Evolutionary conservation across 2,113 vertebrate species (phyloP).

Genomic region (Melanerpes aurifrons): DNA sequence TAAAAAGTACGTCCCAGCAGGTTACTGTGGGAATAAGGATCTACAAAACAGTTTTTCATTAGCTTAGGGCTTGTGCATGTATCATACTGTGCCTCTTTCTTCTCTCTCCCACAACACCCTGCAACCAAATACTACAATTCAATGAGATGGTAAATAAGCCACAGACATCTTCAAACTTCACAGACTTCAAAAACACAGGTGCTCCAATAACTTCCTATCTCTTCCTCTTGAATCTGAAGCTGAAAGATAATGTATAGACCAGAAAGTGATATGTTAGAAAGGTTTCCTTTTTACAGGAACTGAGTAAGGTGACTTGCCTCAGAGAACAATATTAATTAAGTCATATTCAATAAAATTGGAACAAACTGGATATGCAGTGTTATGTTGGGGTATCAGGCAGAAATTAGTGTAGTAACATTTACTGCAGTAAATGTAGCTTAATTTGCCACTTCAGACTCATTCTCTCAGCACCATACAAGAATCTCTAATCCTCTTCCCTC

Average conservation of each 20-base stretch:
- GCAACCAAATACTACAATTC: conserved; percentile 52
- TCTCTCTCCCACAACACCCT: conserved; percentile 34
- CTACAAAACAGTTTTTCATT: conserved; percentile 44
- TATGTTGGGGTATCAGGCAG: not conserved
- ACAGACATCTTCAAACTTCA: not conserved
- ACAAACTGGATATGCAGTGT: not conserved
- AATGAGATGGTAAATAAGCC: conserved; percentile 34
- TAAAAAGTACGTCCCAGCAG: conserved; percentile 27
- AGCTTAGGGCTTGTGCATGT: conserved; percentile 12
- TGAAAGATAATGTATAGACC: not conserved
- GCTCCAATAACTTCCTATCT: not conserved
- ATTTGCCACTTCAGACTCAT: not conserved
- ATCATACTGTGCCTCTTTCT: conserved; percentile 8
- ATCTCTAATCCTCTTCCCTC: not conserved
- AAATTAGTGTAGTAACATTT: not conserved
- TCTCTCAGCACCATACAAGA: not conserved
- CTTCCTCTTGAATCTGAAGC: not conserved
- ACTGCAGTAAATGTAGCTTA: not conserved
- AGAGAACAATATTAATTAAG: not conserved
- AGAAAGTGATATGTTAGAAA: not conserved
- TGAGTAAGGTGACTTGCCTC: not conserved
- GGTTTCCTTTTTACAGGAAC: not conserved
- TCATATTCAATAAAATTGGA: not conserved
- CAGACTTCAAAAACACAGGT: conserved; percentile 40
- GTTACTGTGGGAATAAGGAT: conserved; percentile 40